Conservation (phyloP, 2,113 vertebrate genomes). For the Coptodon rendalli region DNA sequence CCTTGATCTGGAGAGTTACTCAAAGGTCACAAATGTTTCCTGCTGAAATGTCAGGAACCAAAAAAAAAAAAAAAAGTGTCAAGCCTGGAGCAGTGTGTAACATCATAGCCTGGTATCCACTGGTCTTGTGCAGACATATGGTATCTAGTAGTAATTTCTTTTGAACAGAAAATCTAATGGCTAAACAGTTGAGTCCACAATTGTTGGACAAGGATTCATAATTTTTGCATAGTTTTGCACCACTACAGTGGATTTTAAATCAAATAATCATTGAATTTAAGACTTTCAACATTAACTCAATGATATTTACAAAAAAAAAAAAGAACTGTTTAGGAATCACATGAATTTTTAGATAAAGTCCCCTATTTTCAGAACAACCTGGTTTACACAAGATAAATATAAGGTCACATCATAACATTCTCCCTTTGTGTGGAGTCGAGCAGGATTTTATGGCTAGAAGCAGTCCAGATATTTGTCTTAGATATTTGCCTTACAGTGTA, state of each 20-base stretch:
- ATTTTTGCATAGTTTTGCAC: not conserved
- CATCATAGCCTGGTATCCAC: not conserved
- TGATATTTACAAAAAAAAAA: not conserved
- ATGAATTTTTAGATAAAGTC: not conserved
- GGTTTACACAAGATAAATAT: not conserved
- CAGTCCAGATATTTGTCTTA: not conserved
- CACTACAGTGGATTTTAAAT: not conserved
- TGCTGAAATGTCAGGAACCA: conserved; percentile 33
- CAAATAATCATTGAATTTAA: not conserved
- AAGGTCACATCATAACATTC: not conserved
- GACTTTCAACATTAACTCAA: not conserved
- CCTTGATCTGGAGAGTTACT: not conserved
- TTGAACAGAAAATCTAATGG: not conserved
- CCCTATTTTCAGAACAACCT: not conserved
- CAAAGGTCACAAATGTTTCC: conserved; percentile 5
- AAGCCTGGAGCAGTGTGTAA: not conserved
- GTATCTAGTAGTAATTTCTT: not conserved
- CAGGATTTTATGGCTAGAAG: not conserved
- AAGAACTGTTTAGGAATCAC: not conserved
- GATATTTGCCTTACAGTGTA: not conserved
- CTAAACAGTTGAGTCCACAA: not conserved
- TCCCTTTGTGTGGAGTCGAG: not conserved
- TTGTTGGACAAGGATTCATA: not conserved
- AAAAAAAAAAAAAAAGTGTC: not conserved
- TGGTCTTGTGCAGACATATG: not conserved